These are phyloP conservation scores for Ascidia mentula DNA, from an alignment of 23 tunicate genomes.

Conservation along the genomic window DNA sequence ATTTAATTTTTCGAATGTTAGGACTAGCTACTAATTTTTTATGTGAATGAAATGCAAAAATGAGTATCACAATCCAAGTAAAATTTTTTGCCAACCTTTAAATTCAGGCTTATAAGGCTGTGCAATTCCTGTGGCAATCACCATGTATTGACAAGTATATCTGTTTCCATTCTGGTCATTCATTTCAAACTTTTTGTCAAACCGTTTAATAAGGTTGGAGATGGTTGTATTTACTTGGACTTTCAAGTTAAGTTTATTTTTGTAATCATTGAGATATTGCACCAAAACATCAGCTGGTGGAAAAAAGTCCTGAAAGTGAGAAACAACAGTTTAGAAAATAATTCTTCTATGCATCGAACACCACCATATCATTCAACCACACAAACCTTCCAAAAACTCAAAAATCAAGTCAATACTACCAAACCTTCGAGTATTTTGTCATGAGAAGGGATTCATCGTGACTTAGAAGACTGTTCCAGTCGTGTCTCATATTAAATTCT, in stretches of 20 bases:
- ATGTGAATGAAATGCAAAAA: too few relatives aligned
- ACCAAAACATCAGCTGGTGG: conserved; percentile 74
- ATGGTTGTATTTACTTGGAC: conserved; percentile 71
- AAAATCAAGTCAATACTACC: too few relatives aligned
- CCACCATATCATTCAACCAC: too few relatives aligned
- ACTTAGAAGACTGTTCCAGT: conserved; percentile 81
- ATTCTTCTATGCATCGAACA: too few relatives aligned
- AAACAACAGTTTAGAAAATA: too few relatives aligned
- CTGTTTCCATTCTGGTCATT: conserved; percentile 38
- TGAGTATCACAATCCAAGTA: too few relatives aligned
- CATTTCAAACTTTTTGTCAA: conserved; percentile 53
- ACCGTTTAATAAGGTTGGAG: conserved; percentile 24
- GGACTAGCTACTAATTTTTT: too few relatives aligned
- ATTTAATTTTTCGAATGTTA: too few relatives aligned
- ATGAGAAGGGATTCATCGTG: conserved; percentile 60
- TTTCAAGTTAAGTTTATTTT: conserved; percentile 49
- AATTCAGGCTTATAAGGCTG: conserved; percentile 41
- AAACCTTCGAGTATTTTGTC: conserved; percentile 80
- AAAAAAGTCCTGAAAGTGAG: conserved; percentile 57
- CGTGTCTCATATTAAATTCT: conserved; percentile 85
- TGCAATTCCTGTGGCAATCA: conserved; percentile 85
- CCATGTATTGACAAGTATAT: conserved; percentile 57
- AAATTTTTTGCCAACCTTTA: too few relatives aligned
- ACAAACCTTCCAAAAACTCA: too few relatives aligned
- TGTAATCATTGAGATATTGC: conserved; percentile 70